Base-by-base conservation (phyloP, 2,888 invertebrate species). In the Drosophila longiperda region DNA sequence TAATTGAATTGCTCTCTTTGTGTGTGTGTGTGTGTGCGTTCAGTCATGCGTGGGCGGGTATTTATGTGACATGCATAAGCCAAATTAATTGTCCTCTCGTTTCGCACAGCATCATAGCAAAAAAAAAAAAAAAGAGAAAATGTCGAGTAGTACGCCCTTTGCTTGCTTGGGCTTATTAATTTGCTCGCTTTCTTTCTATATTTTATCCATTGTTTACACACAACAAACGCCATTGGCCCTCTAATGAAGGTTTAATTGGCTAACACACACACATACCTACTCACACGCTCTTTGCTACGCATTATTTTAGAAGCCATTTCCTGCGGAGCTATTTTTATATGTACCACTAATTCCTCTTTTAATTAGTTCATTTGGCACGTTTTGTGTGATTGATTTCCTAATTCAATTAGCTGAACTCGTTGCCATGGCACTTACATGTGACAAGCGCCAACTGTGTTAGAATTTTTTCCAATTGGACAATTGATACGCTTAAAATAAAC, bases 191-290 rank as follows among this genome's bases (percentile, higher is more conserved):
- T 59, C 29, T 34, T 52, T 57, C 42, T 38, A 38, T 55, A 55
- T 54, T 57, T 57, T 45, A 62, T 66, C 82, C 59, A 83, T 86
- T 83, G 83, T 87, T 81, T 81, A 73, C 82, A 73, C 40, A 67
- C 69, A 84, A 84, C 87, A 78, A 87, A 83, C 67, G 58, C 73
- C 68, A 68, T 68, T 75, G 70, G 64, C 49, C 71, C 58, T 69
- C 77, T 75, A 87, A 89, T 82, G 71, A 89, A 87, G 89, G 78
- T 87, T 89, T 87, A 87, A 89, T 87, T 87, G 87, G 87, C 83
- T 88, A 72, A 73, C 63, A 74, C 68, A 73, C 67, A 57, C 52
- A 60, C 32, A 32, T 50, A 66, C 60, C 26, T 60, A 57, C 55
- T 57, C n/a, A 54, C 33, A 67, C 29, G 52, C 48, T 33, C 26